phyloP scores from a whole-genome alignment of 30 jellyfish, hydroid and myxozoan genomes.

The Cassiopea xamachana region DNA sequence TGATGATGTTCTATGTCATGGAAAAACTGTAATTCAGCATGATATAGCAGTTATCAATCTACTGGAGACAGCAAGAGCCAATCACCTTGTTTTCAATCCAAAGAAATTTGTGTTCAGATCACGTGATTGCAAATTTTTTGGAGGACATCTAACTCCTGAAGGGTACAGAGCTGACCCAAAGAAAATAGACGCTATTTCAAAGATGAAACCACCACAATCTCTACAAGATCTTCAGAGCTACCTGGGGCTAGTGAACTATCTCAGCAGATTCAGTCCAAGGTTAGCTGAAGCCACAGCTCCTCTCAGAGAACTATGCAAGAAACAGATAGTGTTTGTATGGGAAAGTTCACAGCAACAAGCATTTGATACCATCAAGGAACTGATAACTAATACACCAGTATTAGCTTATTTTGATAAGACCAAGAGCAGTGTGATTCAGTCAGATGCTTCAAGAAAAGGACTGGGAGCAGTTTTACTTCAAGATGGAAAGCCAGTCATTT shows the following conservation, averaged over 20 bases:
- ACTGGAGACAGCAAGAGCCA: slow-evolving; percentile 9
- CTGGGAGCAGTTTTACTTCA: slow-evolving; percentile 46
- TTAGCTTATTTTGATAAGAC: slow-evolving; percentile 35
- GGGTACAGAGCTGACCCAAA: slow-evolving; percentile 21
- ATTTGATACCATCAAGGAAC: slow-evolving; percentile 10
- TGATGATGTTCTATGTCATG: slow-evolving; percentile 12
- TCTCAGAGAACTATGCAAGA: slow-evolving; percentile 23
- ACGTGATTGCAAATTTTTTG: slow-evolving; percentile 11
- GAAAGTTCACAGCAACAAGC: slow-evolving; percentile 44
- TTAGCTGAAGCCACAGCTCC: slow-evolving; percentile 40
- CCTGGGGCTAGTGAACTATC: slow-evolving; percentile 55
- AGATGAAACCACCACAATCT: slow-evolving; percentile 31
- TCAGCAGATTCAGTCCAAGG: slow-evolving; percentile 3
- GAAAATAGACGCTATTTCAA: slow-evolving; percentile 15
- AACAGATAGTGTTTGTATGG: slow-evolving; percentile 24
- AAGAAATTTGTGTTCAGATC: slow-evolving; percentile 19
- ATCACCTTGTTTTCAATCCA: slow-evolving; percentile 23
- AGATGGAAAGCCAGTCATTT: slow-evolving; percentile 63
- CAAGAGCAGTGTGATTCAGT: slow-evolving; percentile 29
- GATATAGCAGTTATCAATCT: slow-evolving; percentile 18
- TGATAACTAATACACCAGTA: slow-evolving; percentile 30
- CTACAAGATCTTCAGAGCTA: slow-evolving; percentile 19
- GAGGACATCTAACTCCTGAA: slow-evolving; percentile 8
- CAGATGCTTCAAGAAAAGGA: slow-evolving; percentile 48
- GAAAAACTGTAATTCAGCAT: slow-evolving; percentile 16